Evolutionary conservation across 1,140 invertebrate species (phyloP).

Genomic region (Panulirus ornatus): DNA sequence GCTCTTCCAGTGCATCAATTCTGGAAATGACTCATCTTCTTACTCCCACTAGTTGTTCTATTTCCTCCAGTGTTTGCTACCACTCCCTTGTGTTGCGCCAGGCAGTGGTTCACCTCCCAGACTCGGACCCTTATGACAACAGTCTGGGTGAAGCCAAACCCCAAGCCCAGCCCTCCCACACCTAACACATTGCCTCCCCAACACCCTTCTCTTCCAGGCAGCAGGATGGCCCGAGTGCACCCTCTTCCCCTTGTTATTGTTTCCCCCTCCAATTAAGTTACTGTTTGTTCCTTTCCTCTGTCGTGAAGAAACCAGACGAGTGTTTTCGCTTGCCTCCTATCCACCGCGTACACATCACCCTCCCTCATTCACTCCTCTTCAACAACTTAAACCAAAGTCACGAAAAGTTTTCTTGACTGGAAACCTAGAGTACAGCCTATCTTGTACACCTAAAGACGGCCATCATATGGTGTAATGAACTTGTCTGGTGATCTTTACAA

Average conservation of each 20-base stretch:
- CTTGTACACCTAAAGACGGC: no score
- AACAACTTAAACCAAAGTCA: no score
- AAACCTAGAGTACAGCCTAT: no score
- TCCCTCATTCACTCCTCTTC: neutral
- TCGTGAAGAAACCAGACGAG: neutral
- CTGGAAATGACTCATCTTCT: conserved; percentile 11
- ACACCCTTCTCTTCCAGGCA: neutral
- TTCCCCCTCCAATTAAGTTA: neutral
- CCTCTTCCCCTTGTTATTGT: neutral
- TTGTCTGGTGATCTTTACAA: no score
- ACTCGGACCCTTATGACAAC: neutral
- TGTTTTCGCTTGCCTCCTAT: neutral
- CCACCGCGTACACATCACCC: neutral
- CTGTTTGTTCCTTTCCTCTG: neutral
- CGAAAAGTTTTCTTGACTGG: no score
- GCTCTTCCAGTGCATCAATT: neutral
- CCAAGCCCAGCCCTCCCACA: neutral
- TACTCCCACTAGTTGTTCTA: conserved; percentile 19
- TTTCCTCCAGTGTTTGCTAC: conserved; percentile 4
- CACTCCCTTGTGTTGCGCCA: neutral
- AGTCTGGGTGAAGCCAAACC: neutral
- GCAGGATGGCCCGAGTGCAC: neutral
- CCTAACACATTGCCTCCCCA: neutral
- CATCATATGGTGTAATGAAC: no score
- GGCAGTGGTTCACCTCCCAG: neutral